Base-by-base conservation (phyloP, 2,113 vertebrate species). In the Aegypius monachus region DNA sequence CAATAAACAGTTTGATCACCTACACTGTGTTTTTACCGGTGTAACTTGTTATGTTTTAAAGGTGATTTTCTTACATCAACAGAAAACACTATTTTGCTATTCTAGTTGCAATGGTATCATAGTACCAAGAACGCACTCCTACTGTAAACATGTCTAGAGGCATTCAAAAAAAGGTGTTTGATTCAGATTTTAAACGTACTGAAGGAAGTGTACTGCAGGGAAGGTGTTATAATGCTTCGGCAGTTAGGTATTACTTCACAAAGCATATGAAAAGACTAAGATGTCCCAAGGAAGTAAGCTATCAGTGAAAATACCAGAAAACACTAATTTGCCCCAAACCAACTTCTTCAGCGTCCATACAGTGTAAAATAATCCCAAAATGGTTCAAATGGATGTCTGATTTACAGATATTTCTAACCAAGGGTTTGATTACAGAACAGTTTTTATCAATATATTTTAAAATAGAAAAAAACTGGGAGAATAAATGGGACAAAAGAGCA, bases 351-450 rank as follows among this genome's bases (percentile, higher is more conserved):
- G 34, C 42, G 50, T 65, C 59, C 55, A 61, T 19, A 79, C 27
- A 53, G 29, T 0, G 5, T 20, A 25, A 22, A 78, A 16, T 34
- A 55, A 80, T 26, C 52, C 66, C 82, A 21, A 23, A 21, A 53
- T 5, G 77, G 98, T 98, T 98, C 98, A 98, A 99, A 99, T 99
- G 99, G 99, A 99, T 99, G 99, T 98, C 99, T 99, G 99, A 99
- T 99, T 98, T 98, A 99, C 97, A 98, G 99, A 99, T 99, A 99
- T 99, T 99, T 99, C 99, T 99, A 99, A 98, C 98, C 98, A 94
- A 97, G 97, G 98, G 94, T 98, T 98, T 97, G 95, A 95, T 97
- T 98, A 98, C 97, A 98, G 98, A 98, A 99, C 97, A 97, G 89
- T 98, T 98, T 98, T 98, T 98, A 99, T 99, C 98, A 97, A 99